Evolutionary conservation across 2,888 invertebrate genomes (phyloP).

Genomic region (Melanchra persicariae): DNA sequence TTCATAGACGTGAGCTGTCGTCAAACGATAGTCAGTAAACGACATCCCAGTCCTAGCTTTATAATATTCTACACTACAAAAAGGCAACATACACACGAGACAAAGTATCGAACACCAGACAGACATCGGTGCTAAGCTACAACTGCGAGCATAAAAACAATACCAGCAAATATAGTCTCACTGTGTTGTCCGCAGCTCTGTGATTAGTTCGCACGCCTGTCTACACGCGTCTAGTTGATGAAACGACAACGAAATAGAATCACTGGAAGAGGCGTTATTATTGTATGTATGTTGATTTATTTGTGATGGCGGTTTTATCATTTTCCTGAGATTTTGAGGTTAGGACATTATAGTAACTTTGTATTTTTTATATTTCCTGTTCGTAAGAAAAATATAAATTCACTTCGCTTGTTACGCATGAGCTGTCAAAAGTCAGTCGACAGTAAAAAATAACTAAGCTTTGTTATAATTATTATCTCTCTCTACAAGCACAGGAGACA

Average conservation of each 20-base stretch:
- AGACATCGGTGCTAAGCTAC: neutral
- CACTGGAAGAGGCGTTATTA: conserved; percentile 25
- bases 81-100: neutral
- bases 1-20: neutral
- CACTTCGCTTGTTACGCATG: too few relatives aligned
- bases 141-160: conserved; percentile 24
- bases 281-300: neutral
- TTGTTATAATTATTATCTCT: too few relatives aligned
- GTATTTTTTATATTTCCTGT: too few relatives aligned
- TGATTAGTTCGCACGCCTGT: conserved; percentile 69
- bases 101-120: conserved; percentile 11
- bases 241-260: conserved; percentile 19
- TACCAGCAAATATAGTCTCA: conserved; percentile 10
- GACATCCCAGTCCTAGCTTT: neutral
- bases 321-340: too few relatives aligned
- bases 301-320: neutral
- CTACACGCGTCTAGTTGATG: conserved; percentile 52
- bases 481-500: neutral
- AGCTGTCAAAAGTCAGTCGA: too few relatives aligned
- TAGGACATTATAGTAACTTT: too few relatives aligned
- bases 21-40: neutral
- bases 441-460: too few relatives aligned
- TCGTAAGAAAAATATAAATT: too few relatives aligned
- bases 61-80: neutral
- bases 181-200: conserved; percentile 22